These are phyloP conservation scores for Myotis lucifugus DNA, from an alignment of 2,113 vertebrate genomes.

Conservation along the genomic window DNA sequence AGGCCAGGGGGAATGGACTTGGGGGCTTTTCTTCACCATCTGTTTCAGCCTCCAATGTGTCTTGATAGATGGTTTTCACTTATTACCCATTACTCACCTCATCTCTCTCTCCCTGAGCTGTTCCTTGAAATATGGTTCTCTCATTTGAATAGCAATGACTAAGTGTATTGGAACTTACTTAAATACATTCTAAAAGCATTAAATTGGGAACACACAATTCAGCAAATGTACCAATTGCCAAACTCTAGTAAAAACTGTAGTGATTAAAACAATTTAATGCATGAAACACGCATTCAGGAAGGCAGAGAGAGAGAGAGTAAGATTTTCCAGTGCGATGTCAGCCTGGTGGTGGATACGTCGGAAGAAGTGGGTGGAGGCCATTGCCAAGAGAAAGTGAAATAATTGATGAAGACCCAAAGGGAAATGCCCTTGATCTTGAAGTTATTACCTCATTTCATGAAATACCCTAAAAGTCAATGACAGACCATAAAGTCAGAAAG, in stretches of 20 bases:
- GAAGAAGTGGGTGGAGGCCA: slow-evolving; percentile 83
- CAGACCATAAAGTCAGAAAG: slow-evolving; percentile 82
- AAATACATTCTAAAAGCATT: slow-evolving; percentile 84
- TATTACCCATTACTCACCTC: slow-evolving; percentile 84
- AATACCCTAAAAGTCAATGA: slow-evolving; percentile 85
- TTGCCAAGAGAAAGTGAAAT: slow-evolving; percentile 86
- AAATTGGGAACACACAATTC: slow-evolving; percentile 85
- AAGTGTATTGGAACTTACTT: slow-evolving; percentile 84
- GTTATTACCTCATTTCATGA: slow-evolving; percentile 86
- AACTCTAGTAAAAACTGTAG: slow-evolving; percentile 85
- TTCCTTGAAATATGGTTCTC: slow-evolving; percentile 85
- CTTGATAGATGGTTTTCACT: slow-evolving; percentile 86
- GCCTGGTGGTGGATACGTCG: slow-evolving; percentile 77
- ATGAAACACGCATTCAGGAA: slow-evolving; percentile 79
- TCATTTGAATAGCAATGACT: slow-evolving; percentile 84
- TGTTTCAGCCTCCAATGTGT: slow-evolving; percentile 83
- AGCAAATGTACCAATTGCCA: slow-evolving; percentile 81
- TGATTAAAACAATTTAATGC: slow-evolving; percentile 85
- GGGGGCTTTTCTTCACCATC: slow-evolving; percentile 80
- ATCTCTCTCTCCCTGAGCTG: slow-evolving; percentile 78
- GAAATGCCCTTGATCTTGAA: slow-evolving; percentile 86
- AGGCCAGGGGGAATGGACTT: slow-evolving; percentile 74
- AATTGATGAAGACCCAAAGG: slow-evolving; percentile 83
- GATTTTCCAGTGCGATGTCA: slow-evolving; percentile 82
- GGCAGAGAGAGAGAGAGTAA: slow-evolving; percentile 73